These are phyloP conservation scores for Mythimna albipuncta DNA, from an alignment of 2,888 invertebrate species.

Conservation along the genomic window DNA sequence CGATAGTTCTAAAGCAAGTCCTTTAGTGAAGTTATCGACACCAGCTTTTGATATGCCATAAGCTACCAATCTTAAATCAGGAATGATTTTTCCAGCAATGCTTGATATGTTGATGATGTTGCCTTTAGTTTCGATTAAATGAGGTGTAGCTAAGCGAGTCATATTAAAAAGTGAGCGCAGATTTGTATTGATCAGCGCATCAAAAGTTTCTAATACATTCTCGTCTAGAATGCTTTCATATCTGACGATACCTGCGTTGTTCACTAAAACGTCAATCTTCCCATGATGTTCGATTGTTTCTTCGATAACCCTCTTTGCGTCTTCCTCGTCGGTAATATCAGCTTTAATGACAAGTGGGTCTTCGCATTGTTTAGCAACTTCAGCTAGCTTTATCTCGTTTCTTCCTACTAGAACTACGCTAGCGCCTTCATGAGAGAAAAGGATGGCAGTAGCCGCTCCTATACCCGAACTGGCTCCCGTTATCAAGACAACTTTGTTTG, in stretches of 20 bases:
- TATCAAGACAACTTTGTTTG: constrained; percentile 88
- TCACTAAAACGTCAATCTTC: constrained; percentile 69
- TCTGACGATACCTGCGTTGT: constrained; percentile 69
- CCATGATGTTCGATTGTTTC: constrained; percentile 66
- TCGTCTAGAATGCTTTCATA: constrained; percentile 54
- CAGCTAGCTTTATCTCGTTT: constrained; percentile 91
- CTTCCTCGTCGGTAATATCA: constrained; percentile 68
- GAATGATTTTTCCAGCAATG: constrained; percentile 49
- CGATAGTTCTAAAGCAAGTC: constrained; percentile 85
- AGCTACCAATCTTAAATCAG: constrained; percentile 39
- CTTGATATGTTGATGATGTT: constrained; percentile 75
- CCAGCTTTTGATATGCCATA: constrained; percentile 94
- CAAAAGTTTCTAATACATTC: constrained; percentile 63
- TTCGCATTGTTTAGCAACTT: constrained; percentile 81
- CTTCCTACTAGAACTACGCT: constrained; percentile 91
- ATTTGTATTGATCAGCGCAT: constrained; percentile 70
- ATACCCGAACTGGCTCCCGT: constrained; percentile 93
- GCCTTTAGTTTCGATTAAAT: constrained; percentile 70
- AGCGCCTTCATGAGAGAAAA: constrained; percentile 92
- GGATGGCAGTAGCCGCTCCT: constrained; percentile 92
- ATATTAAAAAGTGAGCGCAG: constrained; percentile 67
- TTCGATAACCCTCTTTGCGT: constrained; percentile 65
- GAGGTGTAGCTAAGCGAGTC: constrained; percentile 67
- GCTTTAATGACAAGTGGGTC: constrained; percentile 63
- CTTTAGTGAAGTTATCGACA: constrained; percentile 96